A percentile compares a stretch with the other conserved stretches of the same genome.
phyloP scores from a whole-genome alignment of 1,140 invertebrate species.

The Aphelinus atriplicis region DNA sequence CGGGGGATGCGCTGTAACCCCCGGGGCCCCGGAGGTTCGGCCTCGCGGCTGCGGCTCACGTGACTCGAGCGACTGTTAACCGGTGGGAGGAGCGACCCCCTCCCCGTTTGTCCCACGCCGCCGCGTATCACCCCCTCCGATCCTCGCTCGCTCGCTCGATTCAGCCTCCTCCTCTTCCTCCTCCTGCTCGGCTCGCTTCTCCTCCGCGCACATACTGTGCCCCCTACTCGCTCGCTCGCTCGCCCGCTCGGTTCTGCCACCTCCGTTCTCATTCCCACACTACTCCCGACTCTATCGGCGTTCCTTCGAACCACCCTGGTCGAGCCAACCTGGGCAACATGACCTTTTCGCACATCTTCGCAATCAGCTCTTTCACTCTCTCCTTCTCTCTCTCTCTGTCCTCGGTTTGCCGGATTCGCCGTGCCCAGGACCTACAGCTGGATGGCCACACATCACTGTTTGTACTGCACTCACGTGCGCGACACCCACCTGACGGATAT shows the following conservation, averaged over 20 bases:
- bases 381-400: slow-evolving; percentile 24
- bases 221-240: neutral
- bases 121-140: neutral
- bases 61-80: no score
- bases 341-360: no score
- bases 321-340: slow-evolving; percentile 20
- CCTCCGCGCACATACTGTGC: neutral
- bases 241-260: neutral
- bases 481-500: no score
- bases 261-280: slow-evolving; percentile 35
- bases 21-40: no score
- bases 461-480: no score
- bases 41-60: no score
- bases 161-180: slow-evolving; percentile 33
- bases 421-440: no score
- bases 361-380: slow-evolving; percentile 30
- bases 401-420: no score
- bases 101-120: neutral
- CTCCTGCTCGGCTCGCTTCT: slow-evolving; percentile 24
- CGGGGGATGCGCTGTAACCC: no score
- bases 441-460: no score
- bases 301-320: slow-evolving; percentile 7
- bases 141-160: neutral
- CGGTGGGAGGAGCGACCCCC: neutral
- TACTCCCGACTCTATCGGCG: slow-evolving; percentile 11